These are phyloP conservation scores for Tridacna crocea DNA, from an alignment of 2,888 invertebrate species.

Conservation along the genomic window DNA sequence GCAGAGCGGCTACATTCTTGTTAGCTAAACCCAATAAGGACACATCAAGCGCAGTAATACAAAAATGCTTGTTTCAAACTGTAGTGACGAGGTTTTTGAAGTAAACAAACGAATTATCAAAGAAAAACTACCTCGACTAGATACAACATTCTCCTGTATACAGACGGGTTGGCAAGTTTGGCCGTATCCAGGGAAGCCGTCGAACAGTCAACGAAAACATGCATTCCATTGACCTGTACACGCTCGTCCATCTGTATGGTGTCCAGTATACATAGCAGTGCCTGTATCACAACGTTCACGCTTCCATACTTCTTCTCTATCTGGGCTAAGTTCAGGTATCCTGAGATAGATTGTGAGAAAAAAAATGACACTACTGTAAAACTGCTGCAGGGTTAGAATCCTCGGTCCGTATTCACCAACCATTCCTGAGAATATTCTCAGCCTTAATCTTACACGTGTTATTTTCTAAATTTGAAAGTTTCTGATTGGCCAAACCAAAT, in stretches of 20 bases:
- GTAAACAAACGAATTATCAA: no score
- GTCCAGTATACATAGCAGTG: conserved; percentile 36
- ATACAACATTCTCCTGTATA: no score
- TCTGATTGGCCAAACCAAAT: no score
- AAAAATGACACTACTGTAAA: no score
- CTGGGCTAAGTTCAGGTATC: conserved; percentile 6
- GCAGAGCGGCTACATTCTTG: neutral
- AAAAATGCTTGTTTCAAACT: no score
- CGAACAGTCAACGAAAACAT: conserved; percentile 20
- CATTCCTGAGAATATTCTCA: no score
- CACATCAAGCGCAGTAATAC: neutral
- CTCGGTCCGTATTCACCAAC: no score
- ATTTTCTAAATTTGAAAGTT: no score
- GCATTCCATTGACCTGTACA: conserved; percentile 31
- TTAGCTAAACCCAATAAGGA: neutral
- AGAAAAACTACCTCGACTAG: no score
- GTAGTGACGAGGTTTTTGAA: neutral
- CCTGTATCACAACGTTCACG: conserved; percentile 25
- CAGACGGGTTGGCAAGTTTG: neutral
- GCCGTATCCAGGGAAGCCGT: neutral
- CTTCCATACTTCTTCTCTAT: conserved; percentile 31
- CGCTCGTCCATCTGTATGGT: conserved; percentile 30
- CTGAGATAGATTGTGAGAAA: no score
- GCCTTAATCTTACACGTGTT: no score
- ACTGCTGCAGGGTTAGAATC: no score